Evolutionary conservation across 2,113 vertebrate species (phyloP).

Genomic region (Picathartes gymnocephalus): DNA sequence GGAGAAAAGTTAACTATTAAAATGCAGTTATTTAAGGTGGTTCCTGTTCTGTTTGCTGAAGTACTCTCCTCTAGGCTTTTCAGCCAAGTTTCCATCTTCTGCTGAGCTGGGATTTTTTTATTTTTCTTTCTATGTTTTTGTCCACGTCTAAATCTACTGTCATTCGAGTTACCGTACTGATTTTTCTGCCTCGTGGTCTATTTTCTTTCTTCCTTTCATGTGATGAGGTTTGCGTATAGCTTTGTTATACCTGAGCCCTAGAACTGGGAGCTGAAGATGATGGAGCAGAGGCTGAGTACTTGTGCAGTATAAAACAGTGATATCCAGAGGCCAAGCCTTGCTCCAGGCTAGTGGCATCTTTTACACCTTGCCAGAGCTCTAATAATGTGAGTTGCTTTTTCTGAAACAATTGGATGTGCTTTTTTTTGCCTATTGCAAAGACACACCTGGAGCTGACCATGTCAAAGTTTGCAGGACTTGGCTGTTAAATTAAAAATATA

Average conservation of each 20-base stretch:
- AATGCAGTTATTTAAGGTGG: neutral
- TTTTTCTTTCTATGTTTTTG: too few species aligned
- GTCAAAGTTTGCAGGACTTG: neutral
- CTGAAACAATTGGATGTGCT: neutral
- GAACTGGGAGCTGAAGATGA: neutral
- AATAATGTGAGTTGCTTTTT: neutral
- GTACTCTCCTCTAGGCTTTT: neutral
- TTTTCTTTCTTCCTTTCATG: neutral
- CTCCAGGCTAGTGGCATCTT: neutral
- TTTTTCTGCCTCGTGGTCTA: fast-evolving
- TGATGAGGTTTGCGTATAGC: neutral
- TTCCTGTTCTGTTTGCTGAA: neutral
- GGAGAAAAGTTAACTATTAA: neutral
- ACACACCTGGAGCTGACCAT: fast-evolving
- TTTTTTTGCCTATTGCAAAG: neutral
- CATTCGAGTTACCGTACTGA: neutral
- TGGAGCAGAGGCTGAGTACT: neutral
- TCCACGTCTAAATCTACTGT: fast-evolving
- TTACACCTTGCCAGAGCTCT: neutral
- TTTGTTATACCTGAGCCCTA: neutral
- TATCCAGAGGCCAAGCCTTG: neutral
- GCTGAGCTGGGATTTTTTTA: neutral
- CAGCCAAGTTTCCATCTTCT: neutral
- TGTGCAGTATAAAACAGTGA: neutral
- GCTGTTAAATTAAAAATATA: neutral